A percentile compares a stretch with the other conserved stretches of the same genome.
Conservation (phyloP, 2,113 vertebrate genomes). For the Etheostoma spectabile region DNA sequence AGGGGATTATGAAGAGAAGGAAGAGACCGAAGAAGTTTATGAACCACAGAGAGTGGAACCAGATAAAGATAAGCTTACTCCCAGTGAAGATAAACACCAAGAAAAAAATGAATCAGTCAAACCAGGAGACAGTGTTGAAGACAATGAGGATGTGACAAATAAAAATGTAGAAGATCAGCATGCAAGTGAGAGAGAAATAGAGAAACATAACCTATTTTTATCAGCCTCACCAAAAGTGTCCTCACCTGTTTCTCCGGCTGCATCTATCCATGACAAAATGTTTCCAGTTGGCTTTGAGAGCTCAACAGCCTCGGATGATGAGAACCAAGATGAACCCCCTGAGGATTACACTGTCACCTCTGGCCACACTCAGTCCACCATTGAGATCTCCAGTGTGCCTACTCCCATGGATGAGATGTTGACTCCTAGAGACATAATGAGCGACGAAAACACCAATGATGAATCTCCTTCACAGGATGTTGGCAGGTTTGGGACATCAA, state of each 20-base stretch:
- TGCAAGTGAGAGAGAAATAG: slow-evolving; percentile 83
- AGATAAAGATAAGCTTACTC: slow-evolving; percentile 66
- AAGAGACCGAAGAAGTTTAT: slow-evolving; percentile 91
- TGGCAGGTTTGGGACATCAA: slow-evolving; percentile 83
- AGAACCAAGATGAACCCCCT: slow-evolving; percentile 89
- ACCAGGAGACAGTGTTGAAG: slow-evolving; percentile 78
- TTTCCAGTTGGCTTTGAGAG: slow-evolving; percentile 89
- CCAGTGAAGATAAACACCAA: slow-evolving; percentile 70
- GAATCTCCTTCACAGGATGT: slow-evolving; percentile 91
- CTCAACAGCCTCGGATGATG: slow-evolving; percentile 92
- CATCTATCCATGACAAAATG: slow-evolving; percentile 91
- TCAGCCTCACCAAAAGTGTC: slow-evolving; percentile 83
- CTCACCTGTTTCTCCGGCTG: slow-evolving; percentile 87
- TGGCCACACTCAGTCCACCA: slow-evolving; percentile 92
- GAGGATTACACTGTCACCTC: slow-evolving; percentile 93
- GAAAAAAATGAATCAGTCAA: slow-evolving; percentile 9
- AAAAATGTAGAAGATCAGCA: slow-evolving; percentile 65
- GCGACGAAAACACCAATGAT: slow-evolving; percentile 93
- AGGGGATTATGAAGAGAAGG: slow-evolving; percentile 94
- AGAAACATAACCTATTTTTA: slow-evolving; percentile 77
- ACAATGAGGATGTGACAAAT: slow-evolving; percentile 79
- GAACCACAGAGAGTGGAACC: slow-evolving; percentile 84
- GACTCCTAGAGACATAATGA: slow-evolving; percentile 92
- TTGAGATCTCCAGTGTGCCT: slow-evolving; percentile 94
- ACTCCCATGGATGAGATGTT: slow-evolving; percentile 97